phyloP scores from a whole-genome alignment of 2,797 vertebrate species.

The Mallotus villosus region DNA sequence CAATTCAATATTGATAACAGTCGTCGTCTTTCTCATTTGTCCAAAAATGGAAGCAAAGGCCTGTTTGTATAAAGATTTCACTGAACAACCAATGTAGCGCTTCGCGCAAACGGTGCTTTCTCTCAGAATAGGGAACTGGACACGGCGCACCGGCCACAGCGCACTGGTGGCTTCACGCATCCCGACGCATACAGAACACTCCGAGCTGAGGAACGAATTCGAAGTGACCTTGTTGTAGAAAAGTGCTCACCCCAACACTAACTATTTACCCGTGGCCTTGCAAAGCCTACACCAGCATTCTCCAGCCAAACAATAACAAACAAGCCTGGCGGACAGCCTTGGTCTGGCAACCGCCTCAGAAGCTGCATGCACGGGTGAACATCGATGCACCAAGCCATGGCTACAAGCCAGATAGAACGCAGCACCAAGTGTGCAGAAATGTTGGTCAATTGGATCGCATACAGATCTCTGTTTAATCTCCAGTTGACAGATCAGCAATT shows the following conservation, averaged over 20 bases:
- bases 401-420: neutral
- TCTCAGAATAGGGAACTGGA: neutral
- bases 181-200: too few species aligned
- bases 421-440: neutral
- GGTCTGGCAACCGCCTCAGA: neutral
- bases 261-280: neutral
- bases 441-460: too few species aligned
- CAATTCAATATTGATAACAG: too few species aligned
- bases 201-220: neutral
- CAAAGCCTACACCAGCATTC: neutral
- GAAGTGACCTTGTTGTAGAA: neutral
- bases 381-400: constrained; percentile 1
- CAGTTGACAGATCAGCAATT: too few species aligned
- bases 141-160: neutral
- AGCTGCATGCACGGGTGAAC: neutral
- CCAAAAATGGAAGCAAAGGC: neutral
- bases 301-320: neutral
- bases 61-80: neutral
- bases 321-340: neutral
- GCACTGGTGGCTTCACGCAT: neutral
- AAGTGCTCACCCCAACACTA: neutral
- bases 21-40: neutral
- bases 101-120: neutral
- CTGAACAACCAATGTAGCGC: neutral
- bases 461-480: too few species aligned